These are phyloP conservation scores for Melangyna quadrimaculata DNA, from an alignment of 2,888 invertebrate species.

Conservation along the genomic window DNA sequence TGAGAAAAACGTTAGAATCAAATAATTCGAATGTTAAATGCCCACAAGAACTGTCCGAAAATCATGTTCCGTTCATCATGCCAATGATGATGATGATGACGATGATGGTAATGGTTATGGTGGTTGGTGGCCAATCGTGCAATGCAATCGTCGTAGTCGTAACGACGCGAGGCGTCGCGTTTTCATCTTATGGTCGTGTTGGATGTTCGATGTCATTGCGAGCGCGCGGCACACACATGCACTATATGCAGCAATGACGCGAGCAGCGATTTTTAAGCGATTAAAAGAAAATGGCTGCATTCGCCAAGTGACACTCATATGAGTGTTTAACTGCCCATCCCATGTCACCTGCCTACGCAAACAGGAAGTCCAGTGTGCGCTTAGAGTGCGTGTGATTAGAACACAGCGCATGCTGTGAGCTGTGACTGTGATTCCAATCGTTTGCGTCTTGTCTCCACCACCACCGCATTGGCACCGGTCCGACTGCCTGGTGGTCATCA, in stretches of 20 bases:
- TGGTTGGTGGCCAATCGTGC: slow-evolving; percentile 41
- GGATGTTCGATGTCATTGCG: slow-evolving; percentile 63
- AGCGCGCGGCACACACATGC: slow-evolving; percentile 21
- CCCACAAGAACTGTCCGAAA: slow-evolving; percentile 64
- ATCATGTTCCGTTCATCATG: slow-evolving; percentile 55
- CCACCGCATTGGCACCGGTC: not conserved
- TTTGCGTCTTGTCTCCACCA: not conserved
- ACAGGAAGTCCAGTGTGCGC: slow-evolving; percentile 63
- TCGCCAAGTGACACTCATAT: slow-evolving; percentile 67
- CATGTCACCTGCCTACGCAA: slow-evolving; percentile 72
- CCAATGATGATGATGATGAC: slow-evolving; percentile 22
- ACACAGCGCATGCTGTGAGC: slow-evolving; percentile 64
- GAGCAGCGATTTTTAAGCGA: not conserved
- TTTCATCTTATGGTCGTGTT: not conserved
- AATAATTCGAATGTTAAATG: slow-evolving; percentile 54
- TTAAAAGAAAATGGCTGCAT: slow-evolving; percentile 26
- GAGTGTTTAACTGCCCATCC: slow-evolving; percentile 72
- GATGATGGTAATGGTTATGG: slow-evolving; percentile 5
- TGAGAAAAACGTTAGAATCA: slow-evolving; percentile 50
- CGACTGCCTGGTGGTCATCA: not conserved
- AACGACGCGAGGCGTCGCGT: not conserved
- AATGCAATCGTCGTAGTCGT: slow-evolving; percentile 42
- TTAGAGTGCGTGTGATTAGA: slow-evolving; percentile 63
- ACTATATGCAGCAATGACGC: slow-evolving; percentile 15
- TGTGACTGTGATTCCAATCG: slow-evolving; percentile 39